These are phyloP conservation scores for Cecidostiba fungosa DNA, from an alignment of 2,888 invertebrate species.

Conservation along the genomic window DNA sequence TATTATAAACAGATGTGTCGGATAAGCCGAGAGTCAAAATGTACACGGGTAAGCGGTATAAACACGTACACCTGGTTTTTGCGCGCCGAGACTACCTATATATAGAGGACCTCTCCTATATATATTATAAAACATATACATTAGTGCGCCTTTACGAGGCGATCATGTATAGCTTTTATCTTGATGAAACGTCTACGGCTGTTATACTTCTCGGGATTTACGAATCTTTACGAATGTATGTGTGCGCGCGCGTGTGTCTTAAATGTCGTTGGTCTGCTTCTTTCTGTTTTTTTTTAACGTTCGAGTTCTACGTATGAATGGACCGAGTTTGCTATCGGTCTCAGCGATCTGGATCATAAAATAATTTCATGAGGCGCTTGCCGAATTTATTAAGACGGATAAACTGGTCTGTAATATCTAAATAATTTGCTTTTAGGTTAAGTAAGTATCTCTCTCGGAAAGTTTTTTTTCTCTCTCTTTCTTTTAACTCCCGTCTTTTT, in stretches of 20 bases:
- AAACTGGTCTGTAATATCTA: slow-evolving; percentile 28
- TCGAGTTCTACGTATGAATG: slow-evolving; percentile 12
- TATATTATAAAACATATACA: neutral
- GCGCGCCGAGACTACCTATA: neutral
- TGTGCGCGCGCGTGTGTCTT: neutral
- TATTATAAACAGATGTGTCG: slow-evolving; percentile 17
- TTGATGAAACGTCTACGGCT: slow-evolving; percentile 46
- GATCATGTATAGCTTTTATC: slow-evolving; percentile 17
- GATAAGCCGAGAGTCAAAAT: slow-evolving; percentile 24
- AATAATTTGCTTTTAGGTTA: slow-evolving; percentile 43
- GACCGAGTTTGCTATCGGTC: neutral
- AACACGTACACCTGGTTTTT: slow-evolving; percentile 39
- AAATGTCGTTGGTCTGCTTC: slow-evolving; percentile 27
- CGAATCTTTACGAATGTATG: neutral
- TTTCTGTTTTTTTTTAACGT: neutral
- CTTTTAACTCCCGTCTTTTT: neutral
- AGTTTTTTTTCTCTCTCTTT: slow-evolving; percentile 27
- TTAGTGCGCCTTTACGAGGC: slow-evolving; percentile 29
- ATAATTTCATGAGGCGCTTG: slow-evolving; percentile 38
- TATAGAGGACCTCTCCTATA: neutral
- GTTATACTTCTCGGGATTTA: slow-evolving; percentile 45
- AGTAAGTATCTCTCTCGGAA: slow-evolving; percentile 1
- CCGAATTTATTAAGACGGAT: slow-evolving; percentile 18
- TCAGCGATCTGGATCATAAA: slow-evolving; percentile 41
- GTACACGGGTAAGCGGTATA: slow-evolving; percentile 1